Evolutionary conservation across 2,888 invertebrate species (phyloP), one percentile per base, ranked within the genome.

Genomic region (Boloria selene): DNA sequence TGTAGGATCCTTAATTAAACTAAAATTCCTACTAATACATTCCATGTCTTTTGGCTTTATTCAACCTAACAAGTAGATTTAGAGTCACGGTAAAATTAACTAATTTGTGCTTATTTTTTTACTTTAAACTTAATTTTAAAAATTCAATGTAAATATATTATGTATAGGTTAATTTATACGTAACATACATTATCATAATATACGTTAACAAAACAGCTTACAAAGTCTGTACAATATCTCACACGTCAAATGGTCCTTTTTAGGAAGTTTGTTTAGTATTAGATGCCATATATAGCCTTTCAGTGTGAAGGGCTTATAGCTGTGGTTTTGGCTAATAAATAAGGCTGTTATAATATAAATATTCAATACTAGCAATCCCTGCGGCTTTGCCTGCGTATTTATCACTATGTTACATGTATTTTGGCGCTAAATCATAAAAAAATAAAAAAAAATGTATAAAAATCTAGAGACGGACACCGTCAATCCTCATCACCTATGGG

Each of bases 191-290:
- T 61, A 31, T 13, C 54, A 60, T 44, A 44, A 45, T 55, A 16
- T 54, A 55, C 49, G 47, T 47, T 49, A 45, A 26, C 63, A 58
- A 58, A 68, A 61, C 42, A 68, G 68, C 52, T 68, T 51, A 56
- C 31, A 44, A 55, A 47, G 18, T 59, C 51, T 54, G 14, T 59
- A 68, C 58, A 61, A 65, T 62, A 56, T 64, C 55, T 52, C 45
- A 52, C 18, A 55, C 22, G 55, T 49, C 64, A 50, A 18, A 65
- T 26, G 49, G 59, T 50, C 56, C 53, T 68, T 65, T 59, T 61
- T 61, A 18, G 26, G 26, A 62, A 68, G 65, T 65, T 65, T 62
- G 62, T 49, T 54, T 44, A 47, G 58, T 68, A 68, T 68, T 64
- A 61, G 42, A 68, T 38, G 26, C 47, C 56, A 64, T 42, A 64